Conservation (phyloP, 2,888 invertebrate genomes). For the Plutella xylostella region DNA sequence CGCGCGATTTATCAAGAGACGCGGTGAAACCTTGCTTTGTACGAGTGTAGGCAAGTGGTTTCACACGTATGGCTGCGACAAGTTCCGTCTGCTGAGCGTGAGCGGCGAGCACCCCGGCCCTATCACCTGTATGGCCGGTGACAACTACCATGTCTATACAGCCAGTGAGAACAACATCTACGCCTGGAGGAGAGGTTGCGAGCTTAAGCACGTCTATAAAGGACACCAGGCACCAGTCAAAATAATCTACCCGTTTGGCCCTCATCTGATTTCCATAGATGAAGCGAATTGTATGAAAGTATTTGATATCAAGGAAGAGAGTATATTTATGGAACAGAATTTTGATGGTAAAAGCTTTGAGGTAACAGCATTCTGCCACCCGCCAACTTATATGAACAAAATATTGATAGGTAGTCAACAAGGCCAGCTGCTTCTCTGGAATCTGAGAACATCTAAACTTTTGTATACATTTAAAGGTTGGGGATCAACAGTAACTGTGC, state of each 20-base stretch:
- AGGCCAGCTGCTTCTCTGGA: slow-evolving; percentile 90
- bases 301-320: slow-evolving; percentile 86
- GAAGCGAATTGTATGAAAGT: slow-evolving; percentile 80
- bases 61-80: slow-evolving; percentile 89
- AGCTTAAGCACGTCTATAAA: slow-evolving; percentile 82
- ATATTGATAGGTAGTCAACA: slow-evolving; percentile 88
- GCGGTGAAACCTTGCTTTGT: slow-evolving; percentile 88
- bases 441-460: slow-evolving; percentile 81
- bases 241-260: slow-evolving; percentile 85
- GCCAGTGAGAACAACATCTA: slow-evolving; percentile 81
- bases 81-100: slow-evolving; percentile 84
- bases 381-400: slow-evolving; percentile 95
- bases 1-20: slow-evolving; percentile 83
- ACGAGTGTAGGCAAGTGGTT: slow-evolving; percentile 94
- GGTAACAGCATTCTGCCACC: slow-evolving; percentile 89
- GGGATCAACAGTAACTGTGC: slow-evolving; percentile 75
- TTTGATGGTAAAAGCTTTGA: slow-evolving; percentile 78
- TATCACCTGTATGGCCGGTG: slow-evolving; percentile 82
- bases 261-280: slow-evolving; percentile 89
- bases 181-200: slow-evolving; percentile 90
- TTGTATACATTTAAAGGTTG: slow-evolving; percentile 84
- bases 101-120: slow-evolving; percentile 84
- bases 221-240: slow-evolving; percentile 82
- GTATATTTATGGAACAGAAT: slow-evolving; percentile 74
- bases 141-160: slow-evolving; percentile 82